phyloP scores from a whole-genome alignment of 2,797 vertebrate species.

The Nyctalus aviator region DNA sequence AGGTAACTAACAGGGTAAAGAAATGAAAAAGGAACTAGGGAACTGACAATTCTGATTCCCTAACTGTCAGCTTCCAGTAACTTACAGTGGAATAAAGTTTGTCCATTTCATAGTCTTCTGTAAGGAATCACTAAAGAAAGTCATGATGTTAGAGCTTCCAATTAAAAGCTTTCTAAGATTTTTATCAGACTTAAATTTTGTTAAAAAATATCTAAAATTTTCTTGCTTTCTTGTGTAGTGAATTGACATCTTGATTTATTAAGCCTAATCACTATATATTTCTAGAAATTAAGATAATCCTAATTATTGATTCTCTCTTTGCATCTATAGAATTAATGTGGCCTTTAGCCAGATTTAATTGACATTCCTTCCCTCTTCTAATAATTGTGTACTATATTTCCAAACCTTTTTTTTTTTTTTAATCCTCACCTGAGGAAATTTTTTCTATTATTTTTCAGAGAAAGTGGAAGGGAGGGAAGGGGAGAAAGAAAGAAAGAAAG shows the following conservation, averaged over 20 bases:
- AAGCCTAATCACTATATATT: not conserved
- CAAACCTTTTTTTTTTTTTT: not conserved
- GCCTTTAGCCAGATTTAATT: not conserved
- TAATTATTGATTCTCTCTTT: slow-evolving; percentile 43
- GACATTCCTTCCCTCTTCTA: not conserved
- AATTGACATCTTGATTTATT: slow-evolving; percentile 31
- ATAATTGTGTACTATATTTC: not conserved
- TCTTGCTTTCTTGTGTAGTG: slow-evolving; percentile 31
- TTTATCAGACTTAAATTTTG: slow-evolving; percentile 40
- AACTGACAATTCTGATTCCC: not conserved
- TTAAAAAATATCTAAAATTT: slow-evolving; percentile 46
- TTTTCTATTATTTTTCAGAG: too few species aligned
- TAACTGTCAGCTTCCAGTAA: not conserved
- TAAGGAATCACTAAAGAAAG: slow-evolving; percentile 47
- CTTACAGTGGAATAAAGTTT: slow-evolving; percentile 17
- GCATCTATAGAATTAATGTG: not conserved
- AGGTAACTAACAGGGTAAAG: slow-evolving; percentile 87
- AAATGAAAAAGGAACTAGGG: not conserved
- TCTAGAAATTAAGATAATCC: slow-evolving; percentile 39
- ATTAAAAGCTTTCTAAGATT: slow-evolving; percentile 6
- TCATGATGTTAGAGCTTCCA: slow-evolving; percentile 16
- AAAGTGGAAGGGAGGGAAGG: too few species aligned
- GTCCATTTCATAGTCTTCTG: not conserved
- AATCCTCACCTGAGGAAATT: too few species aligned
- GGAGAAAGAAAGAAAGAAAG: too few species aligned